Conservation (phyloP, 2,797 vertebrate genomes). For the Mus spretus region DNA sequence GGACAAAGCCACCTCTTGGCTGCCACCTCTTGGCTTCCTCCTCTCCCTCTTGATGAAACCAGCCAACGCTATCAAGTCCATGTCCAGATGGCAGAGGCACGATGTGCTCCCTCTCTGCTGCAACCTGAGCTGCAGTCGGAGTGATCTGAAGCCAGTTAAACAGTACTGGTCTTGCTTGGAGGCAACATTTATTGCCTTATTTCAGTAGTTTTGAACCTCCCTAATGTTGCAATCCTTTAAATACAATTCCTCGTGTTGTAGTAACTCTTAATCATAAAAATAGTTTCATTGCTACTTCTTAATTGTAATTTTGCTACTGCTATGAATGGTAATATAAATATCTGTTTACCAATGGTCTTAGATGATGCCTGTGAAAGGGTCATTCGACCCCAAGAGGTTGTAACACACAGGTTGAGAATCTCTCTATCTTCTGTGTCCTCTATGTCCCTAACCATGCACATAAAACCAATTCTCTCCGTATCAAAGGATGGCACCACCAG, state of each 20-base stretch:
- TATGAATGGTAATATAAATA: background rate
- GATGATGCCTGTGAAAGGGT: background rate
- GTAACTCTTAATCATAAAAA: background rate
- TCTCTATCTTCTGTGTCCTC: background rate
- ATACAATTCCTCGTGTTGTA: background rate
- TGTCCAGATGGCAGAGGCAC: accelerated
- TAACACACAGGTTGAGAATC: background rate
- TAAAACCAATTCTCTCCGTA: background rate
- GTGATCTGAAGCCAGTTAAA: background rate
- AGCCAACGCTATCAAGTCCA: background rate
- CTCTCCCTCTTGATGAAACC: background rate
- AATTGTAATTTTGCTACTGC: background rate
- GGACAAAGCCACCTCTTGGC: background rate
- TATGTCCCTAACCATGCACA: background rate
- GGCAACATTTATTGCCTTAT: background rate
- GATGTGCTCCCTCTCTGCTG: too few species aligned
- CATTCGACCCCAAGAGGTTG: background rate
- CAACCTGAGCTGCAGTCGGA: background rate
- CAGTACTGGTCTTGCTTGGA: background rate
- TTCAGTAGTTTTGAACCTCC: background rate
- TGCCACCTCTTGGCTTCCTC: background rate
- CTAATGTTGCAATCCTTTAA: background rate
- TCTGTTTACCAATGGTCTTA: background rate
- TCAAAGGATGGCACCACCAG: background rate
- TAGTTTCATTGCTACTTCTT: background rate